phyloP scores from a whole-genome alignment of 2,888 invertebrate species.

The Serripes groenlandicus region DNA sequence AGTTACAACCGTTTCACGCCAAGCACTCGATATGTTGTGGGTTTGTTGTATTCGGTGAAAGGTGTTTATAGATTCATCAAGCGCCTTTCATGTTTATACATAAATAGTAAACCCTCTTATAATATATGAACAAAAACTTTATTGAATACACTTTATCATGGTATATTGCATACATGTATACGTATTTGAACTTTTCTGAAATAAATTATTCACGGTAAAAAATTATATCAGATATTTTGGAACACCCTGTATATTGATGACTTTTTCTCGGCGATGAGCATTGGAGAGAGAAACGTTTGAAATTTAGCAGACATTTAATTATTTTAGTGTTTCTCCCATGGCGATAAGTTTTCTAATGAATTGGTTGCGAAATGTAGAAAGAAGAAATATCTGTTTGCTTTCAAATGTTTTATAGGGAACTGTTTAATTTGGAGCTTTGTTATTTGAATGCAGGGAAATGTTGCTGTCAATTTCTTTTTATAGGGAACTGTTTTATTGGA shows the following conservation, averaged over 20 bases:
- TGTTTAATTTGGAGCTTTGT: not conserved
- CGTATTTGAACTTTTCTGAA: no score
- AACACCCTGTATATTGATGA: conserved; percentile 1
- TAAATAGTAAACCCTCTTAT: no score
- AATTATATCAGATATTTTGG: no score
- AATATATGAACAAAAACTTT: no score
- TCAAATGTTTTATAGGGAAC: not conserved
- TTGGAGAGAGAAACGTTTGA: conserved; percentile 11
- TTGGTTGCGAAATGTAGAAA: not conserved
- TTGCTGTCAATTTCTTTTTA: not conserved
- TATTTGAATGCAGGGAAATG: not conserved
- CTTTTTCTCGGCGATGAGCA: not conserved
- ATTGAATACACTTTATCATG: no score
- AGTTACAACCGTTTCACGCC: no score
- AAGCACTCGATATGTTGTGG: no score
- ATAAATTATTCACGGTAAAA: no score
- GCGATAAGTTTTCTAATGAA: conserved; percentile 12
- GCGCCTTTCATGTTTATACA: no score
- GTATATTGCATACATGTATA: no score
- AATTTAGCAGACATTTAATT: conserved; percentile 25
- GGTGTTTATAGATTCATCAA: no score
- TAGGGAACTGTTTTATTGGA: not conserved
- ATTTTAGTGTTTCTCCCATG: not conserved
- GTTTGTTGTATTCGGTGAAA: no score
- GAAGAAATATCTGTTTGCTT: not conserved